A percentile compares a stretch with the other conserved stretches of the same genome.
Conservation (phyloP, 2,888 invertebrate genomes). For the Nowickia ferox region DNA sequence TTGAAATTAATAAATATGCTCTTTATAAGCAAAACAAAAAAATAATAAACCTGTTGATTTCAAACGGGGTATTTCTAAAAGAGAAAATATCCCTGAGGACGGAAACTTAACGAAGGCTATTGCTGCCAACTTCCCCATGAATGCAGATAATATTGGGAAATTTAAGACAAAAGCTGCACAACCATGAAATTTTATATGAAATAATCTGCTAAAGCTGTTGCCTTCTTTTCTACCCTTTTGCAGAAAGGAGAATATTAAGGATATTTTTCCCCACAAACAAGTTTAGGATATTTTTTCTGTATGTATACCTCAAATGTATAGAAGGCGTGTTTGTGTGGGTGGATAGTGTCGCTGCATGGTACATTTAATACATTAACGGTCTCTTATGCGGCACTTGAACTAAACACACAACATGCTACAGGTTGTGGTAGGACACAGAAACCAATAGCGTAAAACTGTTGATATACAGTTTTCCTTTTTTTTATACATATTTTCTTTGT, state of each 20-base stretch:
- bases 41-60: slow-evolving; percentile 55
- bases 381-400: slow-evolving; percentile 49
- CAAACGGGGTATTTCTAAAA: slow-evolving; percentile 22
- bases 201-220: slow-evolving; percentile 33
- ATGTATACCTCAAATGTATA: background rate
- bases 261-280: background rate
- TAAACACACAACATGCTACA: slow-evolving; percentile 72
- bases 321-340: background rate
- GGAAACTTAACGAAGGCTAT: slow-evolving; percentile 61
- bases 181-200: background rate
- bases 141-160: slow-evolving; percentile 58
- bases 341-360: background rate
- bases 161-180: slow-evolving; percentile 41
- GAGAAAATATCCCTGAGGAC: slow-evolving; percentile 53
- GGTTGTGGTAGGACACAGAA: slow-evolving; percentile 73
- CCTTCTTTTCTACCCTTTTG: background rate
- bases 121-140: background rate
- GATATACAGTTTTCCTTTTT: slow-evolving; percentile 22
- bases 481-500: slow-evolving; percentile 1
- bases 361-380: slow-evolving; percentile 50
- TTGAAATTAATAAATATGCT: background rate
- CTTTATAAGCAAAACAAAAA: background rate
- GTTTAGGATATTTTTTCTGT: slow-evolving; percentile 6
- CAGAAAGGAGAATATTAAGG: slow-evolving; percentile 6
- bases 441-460: slow-evolving; percentile 59